A percentile compares a stretch with the other conserved stretches of the same genome.
Conservation (phyloP, 2,888 invertebrate genomes). For the Ectemnius continuus region DNA sequence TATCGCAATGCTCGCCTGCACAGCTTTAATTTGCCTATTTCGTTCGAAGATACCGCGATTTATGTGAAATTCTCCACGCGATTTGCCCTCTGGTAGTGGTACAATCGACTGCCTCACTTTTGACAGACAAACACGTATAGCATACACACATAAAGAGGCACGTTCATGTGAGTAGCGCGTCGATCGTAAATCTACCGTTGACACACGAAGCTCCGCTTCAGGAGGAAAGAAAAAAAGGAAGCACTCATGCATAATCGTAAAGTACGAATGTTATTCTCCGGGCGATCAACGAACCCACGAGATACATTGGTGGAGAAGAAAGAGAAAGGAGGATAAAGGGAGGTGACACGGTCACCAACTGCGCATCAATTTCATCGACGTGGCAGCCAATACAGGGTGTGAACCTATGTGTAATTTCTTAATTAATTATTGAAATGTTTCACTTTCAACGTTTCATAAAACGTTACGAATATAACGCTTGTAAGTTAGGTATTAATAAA, state of each 20-base stretch:
- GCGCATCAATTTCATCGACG: too few species aligned
- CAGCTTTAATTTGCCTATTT: constrained; percentile 41
- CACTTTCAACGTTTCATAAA: too few species aligned
- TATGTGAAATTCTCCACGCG: constrained; percentile 47
- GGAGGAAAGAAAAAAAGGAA: constrained; percentile 33
- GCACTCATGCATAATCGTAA: constrained; percentile 63
- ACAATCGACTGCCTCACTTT: too few species aligned
- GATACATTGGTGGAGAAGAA: constrained; percentile 45
- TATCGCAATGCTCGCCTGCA: constrained; percentile 25
- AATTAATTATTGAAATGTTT: too few species aligned
- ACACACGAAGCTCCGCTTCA: constrained; percentile 48
- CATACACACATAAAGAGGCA: too few species aligned
- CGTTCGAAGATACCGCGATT: constrained; percentile 53
- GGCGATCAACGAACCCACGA: constrained; percentile 51
- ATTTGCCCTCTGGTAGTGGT: constrained; percentile 23
- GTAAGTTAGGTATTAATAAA: too few species aligned
- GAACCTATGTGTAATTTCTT: too few species aligned
- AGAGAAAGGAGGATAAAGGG: background rate
- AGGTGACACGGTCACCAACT: too few species aligned
- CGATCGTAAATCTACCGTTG: constrained; percentile 63
- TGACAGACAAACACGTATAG: too few species aligned
- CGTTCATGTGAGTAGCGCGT: constrained; percentile 30
- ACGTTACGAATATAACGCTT: too few species aligned
- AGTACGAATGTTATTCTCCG: constrained; percentile 63
- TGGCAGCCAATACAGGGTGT: too few species aligned